phyloP scores from a whole-genome alignment of 2,888 invertebrate species.

The Cactoblastis cactorum region DNA sequence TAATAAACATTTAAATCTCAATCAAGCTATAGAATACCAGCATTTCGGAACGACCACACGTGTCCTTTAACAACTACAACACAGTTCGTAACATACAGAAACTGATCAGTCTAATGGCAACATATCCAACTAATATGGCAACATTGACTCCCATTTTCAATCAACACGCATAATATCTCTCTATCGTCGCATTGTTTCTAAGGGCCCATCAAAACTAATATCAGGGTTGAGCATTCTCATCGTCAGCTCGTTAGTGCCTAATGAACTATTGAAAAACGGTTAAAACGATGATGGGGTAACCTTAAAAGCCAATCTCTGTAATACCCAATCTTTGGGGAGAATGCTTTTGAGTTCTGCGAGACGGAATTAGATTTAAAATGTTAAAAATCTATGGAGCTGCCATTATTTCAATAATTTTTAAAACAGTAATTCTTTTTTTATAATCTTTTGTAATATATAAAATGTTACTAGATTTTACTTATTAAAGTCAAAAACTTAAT shows the following conservation, averaged over 20 bases:
- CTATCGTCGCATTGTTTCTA: not conserved
- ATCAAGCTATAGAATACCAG: too few relatives aligned
- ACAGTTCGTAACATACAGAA: too few relatives aligned
- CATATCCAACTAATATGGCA: too few relatives aligned
- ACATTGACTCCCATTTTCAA: not conserved
- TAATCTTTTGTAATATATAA: too few relatives aligned
- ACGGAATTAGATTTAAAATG: not conserved
- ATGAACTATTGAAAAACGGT: conserved; percentile 13
- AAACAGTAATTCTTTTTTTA: too few relatives aligned
- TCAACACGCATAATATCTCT: conserved; percentile 1
- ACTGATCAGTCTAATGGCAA: too few relatives aligned
- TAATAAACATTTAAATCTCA: too few relatives aligned
- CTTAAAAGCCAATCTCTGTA: not conserved
- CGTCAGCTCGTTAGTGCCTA: conserved; percentile 5
- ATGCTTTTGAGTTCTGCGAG: not conserved
- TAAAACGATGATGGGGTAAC: conserved; percentile 3
- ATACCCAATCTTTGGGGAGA: conserved; percentile 3
- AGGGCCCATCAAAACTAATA: conserved; percentile 1
- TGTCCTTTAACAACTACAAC: too few relatives aligned
- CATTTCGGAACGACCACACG: too few relatives aligned
- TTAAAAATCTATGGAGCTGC: not conserved
- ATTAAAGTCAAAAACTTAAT: too few relatives aligned
- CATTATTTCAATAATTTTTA: too few relatives aligned
- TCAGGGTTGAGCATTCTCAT: not conserved
- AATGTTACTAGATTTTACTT: too few relatives aligned